A percentile compares a stretch with the other conserved stretches of the same genome.
Conservation (phyloP, 2,888 invertebrate genomes). For the Nymphalis polychloros region DNA sequence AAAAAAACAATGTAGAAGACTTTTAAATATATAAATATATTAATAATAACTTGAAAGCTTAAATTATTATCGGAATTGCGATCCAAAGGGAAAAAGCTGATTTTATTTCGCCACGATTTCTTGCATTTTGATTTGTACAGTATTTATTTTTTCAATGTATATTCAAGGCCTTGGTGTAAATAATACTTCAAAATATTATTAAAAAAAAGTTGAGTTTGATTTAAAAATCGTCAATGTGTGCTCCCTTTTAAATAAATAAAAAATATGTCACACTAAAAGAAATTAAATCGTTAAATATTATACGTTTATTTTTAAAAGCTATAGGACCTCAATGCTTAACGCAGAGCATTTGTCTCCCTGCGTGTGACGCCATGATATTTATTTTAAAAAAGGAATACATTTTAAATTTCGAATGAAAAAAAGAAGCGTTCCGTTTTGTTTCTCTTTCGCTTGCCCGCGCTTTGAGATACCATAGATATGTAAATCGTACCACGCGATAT, state of each 20-base stretch:
- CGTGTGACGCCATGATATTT: constrained; percentile 54
- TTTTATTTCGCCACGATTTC: too few species aligned
- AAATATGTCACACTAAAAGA: constrained; percentile 22
- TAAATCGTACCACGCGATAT: constrained; percentile 15
- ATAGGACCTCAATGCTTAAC: constrained; percentile 23
- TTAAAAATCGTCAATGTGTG: neutral
- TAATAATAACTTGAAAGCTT: too few species aligned
- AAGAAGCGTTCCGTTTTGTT: constrained; percentile 58
- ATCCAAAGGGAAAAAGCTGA: too few species aligned
- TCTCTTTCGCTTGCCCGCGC: constrained; percentile 51
- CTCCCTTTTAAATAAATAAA: neutral
- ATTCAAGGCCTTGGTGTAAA: too few species aligned
- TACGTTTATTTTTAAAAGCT: constrained; percentile 21
- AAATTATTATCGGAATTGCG: too few species aligned
- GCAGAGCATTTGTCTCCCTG: constrained; percentile 64
- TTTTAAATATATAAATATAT: too few species aligned
- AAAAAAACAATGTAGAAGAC: too few species aligned
- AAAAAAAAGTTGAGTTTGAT: neutral
- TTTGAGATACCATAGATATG: constrained; percentile 36
- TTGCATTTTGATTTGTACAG: too few species aligned
- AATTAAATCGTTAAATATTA: constrained; percentile 33
- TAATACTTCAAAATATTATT: too few species aligned
- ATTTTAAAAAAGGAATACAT: constrained; percentile 53
- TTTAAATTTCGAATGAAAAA: constrained; percentile 55
- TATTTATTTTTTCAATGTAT: too few species aligned